These are phyloP conservation scores for Sesia bembeciformis DNA, from an alignment of 2,888 invertebrate genomes.

Conservation along the genomic window DNA sequence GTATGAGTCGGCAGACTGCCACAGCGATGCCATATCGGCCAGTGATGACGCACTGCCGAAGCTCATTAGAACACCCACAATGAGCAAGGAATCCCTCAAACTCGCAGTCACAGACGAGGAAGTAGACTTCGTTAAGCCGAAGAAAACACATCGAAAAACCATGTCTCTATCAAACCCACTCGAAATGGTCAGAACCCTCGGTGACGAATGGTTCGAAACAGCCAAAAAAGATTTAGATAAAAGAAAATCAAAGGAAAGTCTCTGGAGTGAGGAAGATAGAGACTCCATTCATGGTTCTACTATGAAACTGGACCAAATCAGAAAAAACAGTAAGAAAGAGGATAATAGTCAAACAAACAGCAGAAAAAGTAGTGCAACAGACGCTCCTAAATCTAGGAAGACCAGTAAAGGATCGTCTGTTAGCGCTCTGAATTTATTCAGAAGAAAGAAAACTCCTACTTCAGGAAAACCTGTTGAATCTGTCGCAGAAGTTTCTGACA, in stretches of 20 bases:
- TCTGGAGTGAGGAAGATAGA: conserved; percentile 66
- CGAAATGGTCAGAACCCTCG: conserved; percentile 61
- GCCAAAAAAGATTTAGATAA: conserved; percentile 53
- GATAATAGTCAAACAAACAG: conserved; percentile 40
- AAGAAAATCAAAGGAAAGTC: conserved; percentile 62
- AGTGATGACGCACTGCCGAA: conserved; percentile 58
- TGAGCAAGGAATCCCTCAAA: conserved; percentile 65
- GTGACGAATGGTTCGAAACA: conserved; percentile 63
- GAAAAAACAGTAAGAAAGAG: conserved; percentile 59
- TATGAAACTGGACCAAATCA: conserved; percentile 45
- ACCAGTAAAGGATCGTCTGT: conserved; percentile 61
- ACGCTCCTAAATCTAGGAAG: conserved; percentile 52
- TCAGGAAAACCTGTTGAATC: conserved; percentile 50
- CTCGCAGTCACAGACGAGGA: conserved; percentile 65
- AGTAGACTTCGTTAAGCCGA: conserved; percentile 37
- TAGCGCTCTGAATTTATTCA: conserved; percentile 54
- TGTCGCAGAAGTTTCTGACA: conserved; percentile 46
- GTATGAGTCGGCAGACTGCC: conserved; percentile 66
- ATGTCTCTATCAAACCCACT: conserved; percentile 66
- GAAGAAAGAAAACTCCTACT: conserved; percentile 58
- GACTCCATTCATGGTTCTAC: conserved; percentile 57
- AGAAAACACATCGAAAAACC: conserved; percentile 62
- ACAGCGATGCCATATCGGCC: conserved; percentile 60
- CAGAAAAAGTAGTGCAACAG: conserved; percentile 45
- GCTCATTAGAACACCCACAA: conserved; percentile 52